Conservation (phyloP, 2,797 vertebrate species). For the Catostomus latipinnis region DNA sequence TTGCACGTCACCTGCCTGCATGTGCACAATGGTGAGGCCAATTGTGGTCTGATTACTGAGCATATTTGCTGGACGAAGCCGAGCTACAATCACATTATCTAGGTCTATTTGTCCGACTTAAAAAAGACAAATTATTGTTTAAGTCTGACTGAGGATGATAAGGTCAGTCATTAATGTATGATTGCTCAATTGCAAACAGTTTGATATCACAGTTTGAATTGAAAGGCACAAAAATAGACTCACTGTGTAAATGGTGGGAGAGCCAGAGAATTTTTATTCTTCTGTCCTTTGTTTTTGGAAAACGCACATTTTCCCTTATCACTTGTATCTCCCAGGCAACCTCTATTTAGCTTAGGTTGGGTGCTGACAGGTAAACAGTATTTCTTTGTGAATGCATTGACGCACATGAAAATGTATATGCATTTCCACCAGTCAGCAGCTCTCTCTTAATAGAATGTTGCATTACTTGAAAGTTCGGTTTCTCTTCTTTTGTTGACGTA, state of each 20-base stretch:
- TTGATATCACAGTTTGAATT: slow-evolving; percentile 26
- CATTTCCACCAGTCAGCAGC: slow-evolving; percentile 20
- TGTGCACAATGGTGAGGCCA: too few species aligned
- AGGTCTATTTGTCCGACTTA: too few species aligned
- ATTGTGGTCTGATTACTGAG: too few species aligned
- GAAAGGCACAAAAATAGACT: slow-evolving; percentile 1
- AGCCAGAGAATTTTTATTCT: not conserved
- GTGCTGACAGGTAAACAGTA: not conserved
- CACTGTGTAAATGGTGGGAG: not conserved
- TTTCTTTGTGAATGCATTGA: not conserved
- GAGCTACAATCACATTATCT: too few species aligned
- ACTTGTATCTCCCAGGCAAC: not conserved
- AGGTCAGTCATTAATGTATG: slow-evolving; percentile 31
- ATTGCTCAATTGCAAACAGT: slow-evolving; percentile 37
- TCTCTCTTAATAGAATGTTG: slow-evolving; percentile 24
- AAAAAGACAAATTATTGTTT: too few species aligned
- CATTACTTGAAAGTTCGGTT: slow-evolving; percentile 24
- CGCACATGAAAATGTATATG: not conserved
- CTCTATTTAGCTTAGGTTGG: not conserved
- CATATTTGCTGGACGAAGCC: too few species aligned
- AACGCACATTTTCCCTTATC: not conserved
- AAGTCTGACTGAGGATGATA: slow-evolving; percentile 1
- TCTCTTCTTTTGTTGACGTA: not conserved
- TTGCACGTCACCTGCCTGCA: too few species aligned
- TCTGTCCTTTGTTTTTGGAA: too few species aligned